Base-by-base conservation (phyloP, 2,797 vertebrate species). In the Okamejei kenojei region DNA sequence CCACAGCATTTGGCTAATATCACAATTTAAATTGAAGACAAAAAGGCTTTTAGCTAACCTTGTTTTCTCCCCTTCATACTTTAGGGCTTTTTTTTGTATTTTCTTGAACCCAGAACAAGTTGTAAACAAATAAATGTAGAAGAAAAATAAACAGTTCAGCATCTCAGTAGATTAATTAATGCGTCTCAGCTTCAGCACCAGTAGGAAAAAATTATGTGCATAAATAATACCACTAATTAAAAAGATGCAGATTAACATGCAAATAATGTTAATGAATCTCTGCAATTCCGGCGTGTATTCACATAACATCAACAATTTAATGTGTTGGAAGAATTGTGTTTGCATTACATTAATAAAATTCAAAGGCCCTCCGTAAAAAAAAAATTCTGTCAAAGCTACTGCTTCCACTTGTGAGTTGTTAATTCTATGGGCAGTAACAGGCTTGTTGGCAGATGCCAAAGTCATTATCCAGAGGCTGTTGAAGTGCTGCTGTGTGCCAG, bases 181-280 rank as follows among this genome's bases (percentile, higher is more conserved):
- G 98, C 96, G 97, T 97, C 98, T 98, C 97, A 97, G 97, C 98
- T 98, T 98, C 99, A 98, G 98, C 98, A 98, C 97, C 97, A 97
- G 97, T 97, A 97, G 97, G 97, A 96, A 96, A 97, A 99, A 99
- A 99, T 99, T 99, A 99, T 99, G 99, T 99, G 98, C 99, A 99
- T 99, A 99, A 99, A 99, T 99, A 99, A 99, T 99, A 99, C 99
- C 98, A 98, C 98, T 99, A 99, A 99, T 99, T 99, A 99, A 99
- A 99, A 99, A 99, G 99, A 99, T 99, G 98, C 98, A 99, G 99
- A 99, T 99, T 99, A 99, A 99, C 98, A 99, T 99, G 99, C 99
- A 99, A 99, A 99, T 99, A 99, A 99, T 99, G 99, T 98, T 99
- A 99, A 99, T 99, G 99, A 99, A 98, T 97, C 97, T 97, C 98